Evolutionary conservation across 2,888 invertebrate species (phyloP), one percentile per base, ranked within the genome.

Genomic region (Hypena proboscidalis): DNA sequence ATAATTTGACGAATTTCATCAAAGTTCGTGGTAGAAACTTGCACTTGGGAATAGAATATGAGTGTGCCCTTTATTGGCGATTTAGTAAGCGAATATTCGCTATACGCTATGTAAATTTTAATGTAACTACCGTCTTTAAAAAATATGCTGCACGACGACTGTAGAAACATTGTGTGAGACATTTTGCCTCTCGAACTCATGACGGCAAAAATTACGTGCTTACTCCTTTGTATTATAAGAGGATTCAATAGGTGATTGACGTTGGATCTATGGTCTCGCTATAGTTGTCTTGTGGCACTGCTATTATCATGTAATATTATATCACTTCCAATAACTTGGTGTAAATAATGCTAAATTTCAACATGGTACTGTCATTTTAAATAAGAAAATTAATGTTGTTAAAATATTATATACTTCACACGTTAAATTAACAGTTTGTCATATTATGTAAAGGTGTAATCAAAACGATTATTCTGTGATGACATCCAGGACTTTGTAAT

Each of bases 321-420:
- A 14, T 14, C 14, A 14, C 7, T 7, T 9, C 2, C 14, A 3
- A 15, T 17, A 10, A 11, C 15, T 15, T 30, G 20, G 49, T 49
- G 13, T 21, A 19, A 59, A 45, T 19, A 45, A 49, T 46, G 44
- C 49, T 49, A 56, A 59, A 49, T 42, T 39, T 22, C 29, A 35
- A 32, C 29, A 45, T 52, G 41, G 39, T 53, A 53, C 40, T 43
- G 52, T 59, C 40, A 48, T 36, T 59, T 43, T 45, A 41, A 40
- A 38, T 56, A 38, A 31, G 13, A 22, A 36, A n/a, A 30, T 34
- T 29, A 38, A 36, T 48, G 10, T 39, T 27, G 22, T 38, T 40
- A 36, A 29, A 38, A 31, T 37, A 31, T 33, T 8, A 14, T 20
- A 37, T 4, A 39, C 11, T 25, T 13, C 30, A 37, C 32, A 25